Evolutionary conservation across 1,140 invertebrate genomes (phyloP), one percentile per base, ranked within the genome.

Genomic region (Sycophila sp.): DNA sequence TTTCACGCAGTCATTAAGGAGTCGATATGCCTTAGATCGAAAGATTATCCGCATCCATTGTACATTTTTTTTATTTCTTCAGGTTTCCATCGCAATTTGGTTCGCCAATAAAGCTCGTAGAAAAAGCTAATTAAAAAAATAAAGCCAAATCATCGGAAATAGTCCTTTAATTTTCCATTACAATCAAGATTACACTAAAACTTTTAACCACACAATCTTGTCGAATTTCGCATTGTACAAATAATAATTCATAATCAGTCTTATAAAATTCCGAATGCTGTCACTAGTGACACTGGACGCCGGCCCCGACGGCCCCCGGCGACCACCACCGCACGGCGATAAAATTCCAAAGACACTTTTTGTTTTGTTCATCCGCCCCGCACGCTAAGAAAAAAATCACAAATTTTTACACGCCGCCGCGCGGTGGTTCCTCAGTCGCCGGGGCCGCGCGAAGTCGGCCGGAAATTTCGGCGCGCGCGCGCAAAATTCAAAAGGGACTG

Each of bases 211-310:
- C n/a, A n/a, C n/a, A 38, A 22, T 5, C 28, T 15, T 19, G 17
- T 55, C 22, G 26, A 55, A 55, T 65, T 63, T 17, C 45, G 6
- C 22, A 65, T 49, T 22, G n/a, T 34, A 30, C n/a, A 63, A 63
- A 63, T 63, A 63, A 49, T 63, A 63, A 62, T 69, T 60, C 28
- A 56, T 49, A 71, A 71, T 71, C 69, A 71, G 69, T 71, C 69
- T 71, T 71, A 71, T 71, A 45, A 24, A 34, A 66, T 71, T 71
- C 42, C 59, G 36, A 64, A 70, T 56, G 11, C 40, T 24, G 47
- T 58, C 53, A 56, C 19, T 17, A 53, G 5, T 24, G 58, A 69
- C n/a, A 22, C 38, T 17, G 51, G 24, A 51, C 47, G 0, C n/a
- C n/a, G n/a, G n/a, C n/a, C n/a, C n/a, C n/a, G n/a, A n/a, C n/a